Evolutionary conservation across 2,113 vertebrate species (phyloP).

Genomic region (Sula dactylatra): DNA sequence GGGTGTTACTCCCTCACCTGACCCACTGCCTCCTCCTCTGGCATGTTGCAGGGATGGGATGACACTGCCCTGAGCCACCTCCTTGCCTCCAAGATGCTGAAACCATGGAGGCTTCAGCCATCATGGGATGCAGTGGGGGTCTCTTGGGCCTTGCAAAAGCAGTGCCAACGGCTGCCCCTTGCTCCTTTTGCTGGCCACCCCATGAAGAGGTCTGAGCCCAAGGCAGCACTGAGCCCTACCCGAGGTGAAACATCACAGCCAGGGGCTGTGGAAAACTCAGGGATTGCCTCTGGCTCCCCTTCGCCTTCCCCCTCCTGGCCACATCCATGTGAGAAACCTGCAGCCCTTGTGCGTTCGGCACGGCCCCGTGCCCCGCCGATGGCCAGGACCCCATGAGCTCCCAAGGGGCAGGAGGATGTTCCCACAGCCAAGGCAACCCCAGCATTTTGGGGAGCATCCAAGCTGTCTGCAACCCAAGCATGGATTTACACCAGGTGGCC

Average conservation of each 20-base stretch:
- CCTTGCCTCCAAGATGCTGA: not conserved
- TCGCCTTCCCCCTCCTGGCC: not conserved
- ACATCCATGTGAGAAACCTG: rapidly evolving
- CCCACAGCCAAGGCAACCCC: not conserved
- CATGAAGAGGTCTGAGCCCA: not conserved
- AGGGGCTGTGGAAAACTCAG: not conserved
- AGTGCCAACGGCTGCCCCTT: not conserved
- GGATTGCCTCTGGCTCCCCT: not conserved
- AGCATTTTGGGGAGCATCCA: not conserved
- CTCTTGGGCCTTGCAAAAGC: not conserved
- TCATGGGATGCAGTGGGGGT: not conserved
- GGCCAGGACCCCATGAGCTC: not conserved
- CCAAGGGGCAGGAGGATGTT: not conserved
- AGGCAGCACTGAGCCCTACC: not conserved
- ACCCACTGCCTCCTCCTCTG: not conserved
- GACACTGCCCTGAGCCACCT: not conserved
- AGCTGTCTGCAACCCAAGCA: not conserved
- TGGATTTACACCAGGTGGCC: not conserved
- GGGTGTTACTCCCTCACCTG: not conserved
- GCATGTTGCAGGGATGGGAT: rapidly evolving
- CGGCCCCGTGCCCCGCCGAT: rapidly evolving
- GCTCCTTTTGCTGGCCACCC: not conserved
- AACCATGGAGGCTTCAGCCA: not conserved
- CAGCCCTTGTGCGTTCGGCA: rapidly evolving
- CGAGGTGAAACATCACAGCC: not conserved